Conservation (phyloP, 2,797 vertebrate genomes). For the Oophaga sylvatica region DNA sequence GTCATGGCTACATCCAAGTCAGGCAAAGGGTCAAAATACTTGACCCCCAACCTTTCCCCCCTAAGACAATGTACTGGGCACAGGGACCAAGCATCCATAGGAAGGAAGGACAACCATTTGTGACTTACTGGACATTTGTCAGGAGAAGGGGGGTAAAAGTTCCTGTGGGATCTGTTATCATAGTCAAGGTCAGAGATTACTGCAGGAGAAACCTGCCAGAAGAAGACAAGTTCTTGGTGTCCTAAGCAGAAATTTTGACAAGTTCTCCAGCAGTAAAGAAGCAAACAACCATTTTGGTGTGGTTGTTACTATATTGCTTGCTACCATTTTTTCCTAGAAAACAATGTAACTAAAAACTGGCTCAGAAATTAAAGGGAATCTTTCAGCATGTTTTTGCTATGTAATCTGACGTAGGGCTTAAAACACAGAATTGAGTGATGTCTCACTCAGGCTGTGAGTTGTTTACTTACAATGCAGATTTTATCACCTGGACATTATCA, state of each 20-base stretch:
- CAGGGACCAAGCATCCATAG: background rate
- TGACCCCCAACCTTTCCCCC: background rate
- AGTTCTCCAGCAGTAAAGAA: background rate
- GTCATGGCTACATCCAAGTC: background rate
- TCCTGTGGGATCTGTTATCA: conserved; percentile 10
- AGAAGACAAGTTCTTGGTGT: background rate
- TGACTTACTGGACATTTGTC: background rate
- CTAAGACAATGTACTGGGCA: background rate
- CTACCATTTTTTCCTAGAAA: too few relatives aligned
- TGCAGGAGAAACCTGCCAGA: background rate
- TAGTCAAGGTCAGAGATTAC: conserved; percentile 35
- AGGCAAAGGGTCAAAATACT: background rate
- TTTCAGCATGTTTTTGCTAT: too few relatives aligned
- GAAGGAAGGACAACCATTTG: too few relatives aligned
- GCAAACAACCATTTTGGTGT: background rate
- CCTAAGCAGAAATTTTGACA: too few relatives aligned
- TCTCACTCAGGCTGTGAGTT: too few relatives aligned
- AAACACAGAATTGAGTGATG: too few relatives aligned
- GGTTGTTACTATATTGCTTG: too few relatives aligned
- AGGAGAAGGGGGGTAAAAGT: conserved; percentile 22
- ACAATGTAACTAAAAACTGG: too few relatives aligned
- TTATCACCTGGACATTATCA: too few relatives aligned
- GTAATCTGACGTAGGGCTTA: too few relatives aligned
- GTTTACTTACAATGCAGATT: too few relatives aligned
- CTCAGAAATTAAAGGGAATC: too few relatives aligned